These are phyloP conservation scores for Theonella swinhoei DNA, from an alignment of 37 sponge, comb jelly and placozoan genomes.

Conservation along the genomic window DNA sequence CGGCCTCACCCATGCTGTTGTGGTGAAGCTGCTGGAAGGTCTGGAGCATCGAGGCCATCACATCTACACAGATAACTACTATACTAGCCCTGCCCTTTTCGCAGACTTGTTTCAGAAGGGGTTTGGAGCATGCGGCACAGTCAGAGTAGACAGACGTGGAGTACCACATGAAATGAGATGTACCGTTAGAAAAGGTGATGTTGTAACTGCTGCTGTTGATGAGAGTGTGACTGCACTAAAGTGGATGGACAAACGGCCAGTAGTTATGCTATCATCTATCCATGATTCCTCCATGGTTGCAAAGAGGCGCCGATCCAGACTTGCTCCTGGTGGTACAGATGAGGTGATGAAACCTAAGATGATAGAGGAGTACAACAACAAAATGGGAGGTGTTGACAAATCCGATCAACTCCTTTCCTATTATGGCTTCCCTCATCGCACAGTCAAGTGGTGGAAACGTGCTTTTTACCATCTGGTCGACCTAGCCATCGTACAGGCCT, in stretches of 20 bases:
- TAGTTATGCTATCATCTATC: conserved; percentile 20
- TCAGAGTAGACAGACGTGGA: conserved; percentile 26
- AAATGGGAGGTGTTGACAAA: conserved; percentile 50
- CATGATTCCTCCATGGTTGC: conserved; percentile 20
- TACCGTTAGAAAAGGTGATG: conserved; percentile 2
- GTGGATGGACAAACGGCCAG: conserved; percentile 37
- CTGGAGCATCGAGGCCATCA: conserved; percentile 31
- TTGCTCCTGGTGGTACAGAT: conserved; percentile 20
- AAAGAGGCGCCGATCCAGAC: conserved; percentile 1
- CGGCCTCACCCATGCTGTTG: conserved; percentile 19
- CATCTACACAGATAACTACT: conserved; percentile 52
- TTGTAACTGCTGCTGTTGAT: background rate
- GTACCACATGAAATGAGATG: conserved; percentile 30
- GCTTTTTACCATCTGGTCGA: conserved; percentile 37
- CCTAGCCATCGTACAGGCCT: conserved; percentile 25
- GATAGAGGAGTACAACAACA: conserved; percentile 37
- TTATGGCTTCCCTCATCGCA: no score
- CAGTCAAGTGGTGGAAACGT: no score
- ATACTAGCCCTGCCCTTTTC: conserved; percentile 46
- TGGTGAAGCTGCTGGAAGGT: background rate
- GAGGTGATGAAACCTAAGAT: conserved; percentile 19
- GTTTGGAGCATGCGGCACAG: conserved; percentile 54
- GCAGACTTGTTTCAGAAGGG: background rate
- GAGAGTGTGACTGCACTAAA: conserved; percentile 8
- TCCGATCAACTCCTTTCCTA: conserved; percentile 41